Conservation (phyloP, 2,797 vertebrate species). For the Novumbra hubbsi region DNA sequence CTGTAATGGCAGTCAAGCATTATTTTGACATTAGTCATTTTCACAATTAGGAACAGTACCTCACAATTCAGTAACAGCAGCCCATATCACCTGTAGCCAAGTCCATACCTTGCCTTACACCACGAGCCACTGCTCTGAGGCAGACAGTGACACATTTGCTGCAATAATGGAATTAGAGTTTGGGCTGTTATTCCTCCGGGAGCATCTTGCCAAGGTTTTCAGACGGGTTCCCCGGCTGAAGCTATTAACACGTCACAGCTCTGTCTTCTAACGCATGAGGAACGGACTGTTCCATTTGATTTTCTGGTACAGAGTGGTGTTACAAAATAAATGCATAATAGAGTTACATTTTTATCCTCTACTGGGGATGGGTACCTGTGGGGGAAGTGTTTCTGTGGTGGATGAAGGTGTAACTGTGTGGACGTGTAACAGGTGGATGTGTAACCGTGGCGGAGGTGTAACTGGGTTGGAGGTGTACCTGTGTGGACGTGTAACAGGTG, state of each 20-base stretch:
- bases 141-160: slow-evolving; percentile 21
- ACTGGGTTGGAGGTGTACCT: neutral
- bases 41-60: slow-evolving; percentile 19
- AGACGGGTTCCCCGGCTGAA: slow-evolving; percentile 17
- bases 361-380: no score
- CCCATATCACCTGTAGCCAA: slow-evolving; percentile 3
- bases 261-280: slow-evolving; percentile 44
- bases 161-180: slow-evolving; percentile 28
- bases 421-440: no score
- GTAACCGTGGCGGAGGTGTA: neutral
- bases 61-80: slow-evolving; percentile 21
- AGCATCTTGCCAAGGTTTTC: slow-evolving; percentile 26
- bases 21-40: neutral
- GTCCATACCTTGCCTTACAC: slow-evolving; percentile 12
- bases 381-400: no score
- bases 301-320: slow-evolving; percentile 35
- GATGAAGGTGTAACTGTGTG: neutral
- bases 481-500: neutral
- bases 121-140: slow-evolving; percentile 18
- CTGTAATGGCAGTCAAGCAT: neutral
- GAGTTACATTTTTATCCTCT: neutral
- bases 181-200: slow-evolving; percentile 48
- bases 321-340: slow-evolving; percentile 35
- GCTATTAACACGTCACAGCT: slow-evolving; percentile 59
- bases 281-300: slow-evolving; percentile 46